Conservation (phyloP, 2,113 vertebrate species). For the Mesitornis unicolor region DNA sequence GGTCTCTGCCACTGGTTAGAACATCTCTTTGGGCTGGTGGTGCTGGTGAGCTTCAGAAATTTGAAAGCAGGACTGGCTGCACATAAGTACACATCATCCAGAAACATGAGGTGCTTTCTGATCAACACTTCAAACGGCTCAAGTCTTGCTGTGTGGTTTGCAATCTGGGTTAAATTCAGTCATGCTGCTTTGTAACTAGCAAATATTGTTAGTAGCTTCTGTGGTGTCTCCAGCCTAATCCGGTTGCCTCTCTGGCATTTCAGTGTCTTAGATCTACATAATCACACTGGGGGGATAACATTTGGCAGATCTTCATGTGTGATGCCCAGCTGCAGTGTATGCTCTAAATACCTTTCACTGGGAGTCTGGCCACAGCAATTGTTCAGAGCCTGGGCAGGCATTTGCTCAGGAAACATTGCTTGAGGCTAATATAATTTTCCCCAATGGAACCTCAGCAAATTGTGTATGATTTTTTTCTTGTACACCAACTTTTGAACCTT, state of each 20-base stretch:
- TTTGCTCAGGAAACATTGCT: neutral
- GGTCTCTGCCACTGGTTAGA: neutral
- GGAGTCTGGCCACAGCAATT: neutral
- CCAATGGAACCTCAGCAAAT: neutral
- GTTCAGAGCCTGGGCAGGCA: neutral
- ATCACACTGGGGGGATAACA: neutral
- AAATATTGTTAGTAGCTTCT: neutral
- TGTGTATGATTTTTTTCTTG: neutral
- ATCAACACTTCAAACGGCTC: neutral
- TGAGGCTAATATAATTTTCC: neutral
- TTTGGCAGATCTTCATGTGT: neutral
- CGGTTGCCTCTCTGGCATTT: neutral
- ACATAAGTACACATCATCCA: neutral
- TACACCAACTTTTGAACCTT: neutral
- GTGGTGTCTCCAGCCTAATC: neutral
- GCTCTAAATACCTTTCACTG: neutral
- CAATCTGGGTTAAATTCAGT: neutral
- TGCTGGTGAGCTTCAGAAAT: neutral
- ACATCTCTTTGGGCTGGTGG: neutral
- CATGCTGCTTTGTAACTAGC: neutral
- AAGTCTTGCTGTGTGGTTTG: too few relatives aligned
- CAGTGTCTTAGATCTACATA: neutral
- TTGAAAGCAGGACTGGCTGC: neutral
- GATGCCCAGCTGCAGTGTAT: neutral
- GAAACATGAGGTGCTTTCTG: neutral